Base-by-base conservation (phyloP, 53 echinoderm and acorn worm species). In the Apostichopus leukothele region DNA sequence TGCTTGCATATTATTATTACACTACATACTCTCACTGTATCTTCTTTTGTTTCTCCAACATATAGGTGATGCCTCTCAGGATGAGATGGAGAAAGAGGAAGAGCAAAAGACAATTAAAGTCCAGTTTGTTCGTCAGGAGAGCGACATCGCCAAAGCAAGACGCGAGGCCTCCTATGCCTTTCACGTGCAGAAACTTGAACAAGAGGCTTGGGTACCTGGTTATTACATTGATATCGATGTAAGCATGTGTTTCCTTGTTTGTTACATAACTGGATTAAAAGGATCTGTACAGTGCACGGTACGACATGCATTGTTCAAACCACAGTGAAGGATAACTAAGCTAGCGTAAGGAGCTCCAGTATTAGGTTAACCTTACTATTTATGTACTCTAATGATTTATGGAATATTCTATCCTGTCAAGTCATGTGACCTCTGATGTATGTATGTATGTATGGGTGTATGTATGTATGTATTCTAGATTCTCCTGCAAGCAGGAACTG, bases 21-120 rank as follows among this genome's bases (percentile, higher is more conserved):
- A 5, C 22, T 10, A 5, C 75, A 75, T 13, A 22, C 27, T 79
- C 50, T 8, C 9, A 10, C 51, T 50, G 52, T 0, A 12, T 79
- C 50, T 22, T 57, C 16, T 5, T 25, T 67, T 67, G 10, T 85
- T 50, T 16, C 50, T 53, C 13, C 53, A 50, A 6, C 25, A 74
- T 90, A 54, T 73, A 95, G 97, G 91, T 23, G 93, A 90, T 68
- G 93, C 90, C 6, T 96, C 96, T 27, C 95, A 96, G 85, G 95
- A 95, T 83, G 97, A 97, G 84, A 89, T 87, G 50, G 88, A 87
- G 22, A 87, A 87, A 50, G 96, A 95, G 75, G 99, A 96, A 51
- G 92, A 95, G 68, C 91, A 91, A 74, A 99, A 99, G 88, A 94
- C 99, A 9, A 93, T 99, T 71, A 99, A 93, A 52, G 99, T 99